Evolutionary conservation across 2,113 vertebrate species (phyloP).

Genomic region (Megalops atlanticus): DNA sequence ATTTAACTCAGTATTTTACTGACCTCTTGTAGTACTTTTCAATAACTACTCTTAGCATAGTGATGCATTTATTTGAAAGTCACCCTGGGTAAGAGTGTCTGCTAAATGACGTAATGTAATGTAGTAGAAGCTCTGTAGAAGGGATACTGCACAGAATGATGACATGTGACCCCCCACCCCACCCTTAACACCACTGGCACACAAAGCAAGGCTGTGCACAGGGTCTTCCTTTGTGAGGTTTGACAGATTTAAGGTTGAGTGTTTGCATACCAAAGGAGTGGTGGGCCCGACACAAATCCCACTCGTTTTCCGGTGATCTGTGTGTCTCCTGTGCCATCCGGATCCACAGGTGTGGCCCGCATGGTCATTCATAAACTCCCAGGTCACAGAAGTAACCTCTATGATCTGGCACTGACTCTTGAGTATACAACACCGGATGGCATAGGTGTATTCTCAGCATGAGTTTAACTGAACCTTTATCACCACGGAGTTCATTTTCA

Average conservation of each 20-base stretch:
- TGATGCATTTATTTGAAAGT: too few species aligned
- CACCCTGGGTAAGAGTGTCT: too few species aligned
- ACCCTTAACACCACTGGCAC: not conserved
- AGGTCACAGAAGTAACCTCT: not conserved
- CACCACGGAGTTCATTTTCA: not conserved
- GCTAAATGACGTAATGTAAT: too few species aligned
- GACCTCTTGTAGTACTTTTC: too few species aligned
- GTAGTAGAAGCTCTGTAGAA: too few species aligned
- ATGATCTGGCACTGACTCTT: not conserved
- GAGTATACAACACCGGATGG: not conserved
- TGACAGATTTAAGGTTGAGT: conserved; percentile 24
- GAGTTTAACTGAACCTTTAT: not conserved
- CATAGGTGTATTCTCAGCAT: not conserved
- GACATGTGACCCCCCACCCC: not conserved
- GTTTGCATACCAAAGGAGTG: conserved; percentile 44
- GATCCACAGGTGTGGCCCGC: conserved; percentile 13
- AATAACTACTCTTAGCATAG: too few species aligned
- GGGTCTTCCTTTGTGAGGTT: not conserved
- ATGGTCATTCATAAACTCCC: not conserved
- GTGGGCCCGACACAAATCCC: conserved; percentile 32
- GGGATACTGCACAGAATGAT: not conserved
- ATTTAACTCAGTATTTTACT: too few species aligned
- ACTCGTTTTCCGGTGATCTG: not conserved
- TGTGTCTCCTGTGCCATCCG: not conserved
- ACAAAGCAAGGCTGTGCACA: not conserved